Conservation (phyloP, 2,797 vertebrate species). For the Pempheris klunzingeri region DNA sequence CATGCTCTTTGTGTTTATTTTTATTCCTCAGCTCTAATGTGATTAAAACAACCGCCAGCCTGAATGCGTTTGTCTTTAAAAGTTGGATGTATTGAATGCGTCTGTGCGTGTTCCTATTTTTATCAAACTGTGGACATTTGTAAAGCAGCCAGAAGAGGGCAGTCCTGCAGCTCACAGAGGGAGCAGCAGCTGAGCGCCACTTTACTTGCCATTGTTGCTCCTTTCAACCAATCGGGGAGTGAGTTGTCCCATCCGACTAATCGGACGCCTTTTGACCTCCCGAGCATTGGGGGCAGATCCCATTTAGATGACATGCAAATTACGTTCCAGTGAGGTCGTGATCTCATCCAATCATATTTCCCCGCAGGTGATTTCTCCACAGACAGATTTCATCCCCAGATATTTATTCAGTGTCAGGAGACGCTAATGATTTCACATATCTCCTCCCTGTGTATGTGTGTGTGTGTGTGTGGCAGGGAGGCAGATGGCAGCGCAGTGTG, state of each 20-base stretch:
- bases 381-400: slow-evolving; percentile 79
- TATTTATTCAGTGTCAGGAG: slow-evolving; percentile 83
- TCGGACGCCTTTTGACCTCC: slow-evolving; percentile 69
- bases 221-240: slow-evolving; percentile 58
- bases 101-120: neutral
- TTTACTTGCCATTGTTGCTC: slow-evolving; percentile 52
- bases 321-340: slow-evolving; percentile 69
- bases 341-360: slow-evolving; percentile 80
- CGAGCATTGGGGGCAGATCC: slow-evolving; percentile 65
- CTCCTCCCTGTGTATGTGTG: slow-evolving; percentile 38
- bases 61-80: slow-evolving; percentile 27
- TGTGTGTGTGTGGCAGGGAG: slow-evolving; percentile 48
- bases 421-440: slow-evolving; percentile 79
- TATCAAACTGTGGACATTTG: slow-evolving; percentile 38
- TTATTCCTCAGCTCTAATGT: slow-evolving; percentile 81
- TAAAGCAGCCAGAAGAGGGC: slow-evolving; percentile 74
- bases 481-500: slow-evolving; percentile 82
- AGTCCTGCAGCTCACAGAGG: slow-evolving; percentile 61
- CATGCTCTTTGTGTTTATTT: slow-evolving; percentile 78
- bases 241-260: slow-evolving; percentile 60
- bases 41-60: slow-evolving; percentile 76
- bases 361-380: slow-evolving; percentile 78
- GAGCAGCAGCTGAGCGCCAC: neutral
- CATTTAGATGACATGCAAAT: slow-evolving; percentile 83
- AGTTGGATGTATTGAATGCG: slow-evolving; percentile 6